A percentile compares a stretch with the other conserved stretches of the same genome.
Conservation (phyloP, 1,140 invertebrate genomes). For the Venturia canescens region DNA sequence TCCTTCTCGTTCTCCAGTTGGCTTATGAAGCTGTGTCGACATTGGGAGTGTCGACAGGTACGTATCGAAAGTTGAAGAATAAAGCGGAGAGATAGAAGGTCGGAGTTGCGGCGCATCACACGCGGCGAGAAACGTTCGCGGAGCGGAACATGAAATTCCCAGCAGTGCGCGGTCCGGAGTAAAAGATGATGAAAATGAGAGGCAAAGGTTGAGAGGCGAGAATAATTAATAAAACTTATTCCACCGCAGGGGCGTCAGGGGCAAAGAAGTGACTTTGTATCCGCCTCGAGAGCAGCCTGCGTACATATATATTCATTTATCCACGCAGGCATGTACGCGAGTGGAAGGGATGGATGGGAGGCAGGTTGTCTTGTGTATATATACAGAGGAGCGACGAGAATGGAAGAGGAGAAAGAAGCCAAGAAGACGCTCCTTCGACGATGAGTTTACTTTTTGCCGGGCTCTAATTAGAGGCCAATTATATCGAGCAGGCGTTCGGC, state of each 20-base stretch:
- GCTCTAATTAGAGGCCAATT: conserved; percentile 70
- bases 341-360: background rate
- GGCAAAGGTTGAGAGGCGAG: conserved; percentile 26
- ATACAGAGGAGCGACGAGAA: conserved; percentile 14
- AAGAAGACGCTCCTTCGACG: conserved; percentile 40
- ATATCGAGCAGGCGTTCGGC: conserved; percentile 69
- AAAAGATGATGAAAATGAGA: conserved; percentile 11
- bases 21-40: conserved; percentile 25
- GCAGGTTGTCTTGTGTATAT: conserved; percentile 12
- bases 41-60: conserved; percentile 56
- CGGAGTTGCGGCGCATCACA: conserved; percentile 6
- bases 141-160: conserved; percentile 20
- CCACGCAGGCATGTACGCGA: background rate
- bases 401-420: background rate
- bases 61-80: conserved; percentile 13
- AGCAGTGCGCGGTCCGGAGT: background rate
- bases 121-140: background rate
- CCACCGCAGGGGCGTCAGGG: conserved; percentile 9
- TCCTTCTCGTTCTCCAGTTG: background rate
- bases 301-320: background rate
- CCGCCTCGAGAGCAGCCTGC: background rate
- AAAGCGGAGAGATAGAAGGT: conserved; percentile 28
- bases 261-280: conserved; percentile 16
- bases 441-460: conserved; percentile 67
- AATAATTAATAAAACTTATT: conserved; percentile 45